Percentiles rank a stretch among this genome's conserved stretches.
Evolutionary conservation across 2,797 vertebrate species (phyloP).

Genomic region (Erithacus rubecula): DNA sequence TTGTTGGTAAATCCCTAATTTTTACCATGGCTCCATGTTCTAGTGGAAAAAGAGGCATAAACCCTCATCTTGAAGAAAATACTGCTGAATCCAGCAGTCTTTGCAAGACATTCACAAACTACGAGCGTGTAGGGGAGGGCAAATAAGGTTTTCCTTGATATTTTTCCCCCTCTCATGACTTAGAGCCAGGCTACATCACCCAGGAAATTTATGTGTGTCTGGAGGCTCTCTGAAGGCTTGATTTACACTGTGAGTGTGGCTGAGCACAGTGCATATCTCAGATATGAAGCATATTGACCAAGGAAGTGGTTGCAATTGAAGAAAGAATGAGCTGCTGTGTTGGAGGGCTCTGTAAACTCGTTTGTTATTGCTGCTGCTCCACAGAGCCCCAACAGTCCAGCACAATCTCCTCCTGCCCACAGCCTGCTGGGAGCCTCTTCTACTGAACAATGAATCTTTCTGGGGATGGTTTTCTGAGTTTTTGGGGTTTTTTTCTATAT

Average conservation of each 20-base stretch:
- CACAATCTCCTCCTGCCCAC: conserved; percentile 51
- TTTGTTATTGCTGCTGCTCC: conserved; percentile 49
- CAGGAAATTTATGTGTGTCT: background rate
- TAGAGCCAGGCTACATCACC: background rate
- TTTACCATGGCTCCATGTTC: background rate
- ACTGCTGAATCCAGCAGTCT: background rate
- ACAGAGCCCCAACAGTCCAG: conserved; percentile 66
- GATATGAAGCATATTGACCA: conserved; percentile 18
- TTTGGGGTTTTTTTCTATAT: background rate
- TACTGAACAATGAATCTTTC: conserved; percentile 3
- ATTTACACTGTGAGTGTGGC: background rate
- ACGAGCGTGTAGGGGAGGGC: background rate
- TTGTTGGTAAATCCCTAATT: background rate
- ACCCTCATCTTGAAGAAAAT: background rate
- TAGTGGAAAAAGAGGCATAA: background rate
- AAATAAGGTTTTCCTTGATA: background rate
- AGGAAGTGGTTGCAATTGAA: conserved; percentile 50
- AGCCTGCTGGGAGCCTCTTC: conserved; percentile 41
- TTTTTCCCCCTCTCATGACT: background rate
- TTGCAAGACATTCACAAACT: background rate
- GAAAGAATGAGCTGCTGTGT: conserved; percentile 34
- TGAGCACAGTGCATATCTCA: background rate
- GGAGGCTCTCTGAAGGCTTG: background rate
- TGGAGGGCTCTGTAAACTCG: conserved; percentile 51
- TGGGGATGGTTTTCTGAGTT: background rate